A percentile compares a stretch with the other conserved stretches of the same genome.
phyloP scores from a whole-genome alignment of 2,888 invertebrate genomes.

The Lithodes maja region DNA sequence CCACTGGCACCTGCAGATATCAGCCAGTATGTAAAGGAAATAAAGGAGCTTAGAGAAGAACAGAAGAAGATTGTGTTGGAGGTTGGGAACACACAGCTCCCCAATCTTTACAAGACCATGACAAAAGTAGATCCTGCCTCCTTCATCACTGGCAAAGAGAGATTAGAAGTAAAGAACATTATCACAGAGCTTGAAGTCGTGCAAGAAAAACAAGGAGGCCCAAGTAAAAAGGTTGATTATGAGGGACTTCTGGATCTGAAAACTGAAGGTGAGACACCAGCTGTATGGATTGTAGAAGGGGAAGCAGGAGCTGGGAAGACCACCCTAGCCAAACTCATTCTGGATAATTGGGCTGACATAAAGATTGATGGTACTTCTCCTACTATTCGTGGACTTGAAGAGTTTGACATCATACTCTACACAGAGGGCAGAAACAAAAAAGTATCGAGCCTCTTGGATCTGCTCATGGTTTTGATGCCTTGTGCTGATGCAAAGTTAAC shows the following conservation, averaged over 20 bases:
- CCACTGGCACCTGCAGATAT: not conserved
- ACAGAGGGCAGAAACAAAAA: slow-evolving; percentile 33
- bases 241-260: slow-evolving; percentile 10
- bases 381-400: slow-evolving; percentile 2
- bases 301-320: slow-evolving; percentile 50
- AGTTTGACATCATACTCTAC: slow-evolving; percentile 32
- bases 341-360: slow-evolving; percentile 21
- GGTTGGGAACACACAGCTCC: not conserved
- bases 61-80: not conserved
- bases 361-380: not conserved
- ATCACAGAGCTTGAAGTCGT: slow-evolving; percentile 36
- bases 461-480: slow-evolving; percentile 25
- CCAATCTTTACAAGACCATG: not conserved
- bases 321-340: slow-evolving; percentile 40
- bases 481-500: not conserved
- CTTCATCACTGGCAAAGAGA: slow-evolving; percentile 35
- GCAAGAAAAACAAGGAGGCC: not conserved
- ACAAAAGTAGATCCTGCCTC: slow-evolving; percentile 42
- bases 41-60: not conserved
- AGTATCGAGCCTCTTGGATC: slow-evolving; percentile 15
- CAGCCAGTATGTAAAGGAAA: not conserved
- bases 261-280: not conserved
- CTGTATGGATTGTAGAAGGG: slow-evolving; percentile 38
- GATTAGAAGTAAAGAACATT: slow-evolving; percentile 17
- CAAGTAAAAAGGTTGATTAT: not conserved